A percentile compares a stretch with the other conserved stretches of the same genome.
phyloP scores from a whole-genome alignment of 2,888 invertebrate species.

The Metalampra italica region DNA sequence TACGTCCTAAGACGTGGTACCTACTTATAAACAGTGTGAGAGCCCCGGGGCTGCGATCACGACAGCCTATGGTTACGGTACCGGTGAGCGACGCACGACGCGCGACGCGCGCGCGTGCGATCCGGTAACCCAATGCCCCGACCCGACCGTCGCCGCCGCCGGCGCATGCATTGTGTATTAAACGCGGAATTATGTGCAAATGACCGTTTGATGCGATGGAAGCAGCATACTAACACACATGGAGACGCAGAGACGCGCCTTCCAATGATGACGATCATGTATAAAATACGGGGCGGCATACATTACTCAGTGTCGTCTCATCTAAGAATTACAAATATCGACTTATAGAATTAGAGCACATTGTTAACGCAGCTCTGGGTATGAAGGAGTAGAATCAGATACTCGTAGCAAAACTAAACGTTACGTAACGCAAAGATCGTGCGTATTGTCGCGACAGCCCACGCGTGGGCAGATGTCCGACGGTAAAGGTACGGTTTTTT shows the following conservation, averaged over 20 bases:
- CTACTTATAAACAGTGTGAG: too few relatives aligned
- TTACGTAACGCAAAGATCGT: too few relatives aligned
- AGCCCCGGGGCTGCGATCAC: not conserved
- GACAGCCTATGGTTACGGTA: conserved; percentile 15
- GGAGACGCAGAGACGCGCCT: not conserved
- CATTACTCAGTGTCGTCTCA: too few relatives aligned
- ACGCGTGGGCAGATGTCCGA: conserved; percentile 11
- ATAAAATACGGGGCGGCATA: too few relatives aligned
- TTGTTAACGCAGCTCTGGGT: not conserved
- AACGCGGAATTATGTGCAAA: conserved; percentile 1
- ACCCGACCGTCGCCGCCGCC: conserved; percentile 7
- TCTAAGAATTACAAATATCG: too few relatives aligned
- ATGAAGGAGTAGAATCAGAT: too few relatives aligned
- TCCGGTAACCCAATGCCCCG: conserved; percentile 37
- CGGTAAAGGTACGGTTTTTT: conserved; percentile 1
- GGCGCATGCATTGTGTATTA: conserved; percentile 1
- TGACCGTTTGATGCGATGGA: conserved; percentile 1
- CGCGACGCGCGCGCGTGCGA: conserved; percentile 14
- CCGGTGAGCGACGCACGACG: too few relatives aligned
- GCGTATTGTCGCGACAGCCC: not conserved
- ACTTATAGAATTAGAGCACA: not conserved
- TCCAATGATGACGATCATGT: not conserved
- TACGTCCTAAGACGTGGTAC: too few relatives aligned
- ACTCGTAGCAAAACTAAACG: too few relatives aligned
- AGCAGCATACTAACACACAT: conserved; percentile 2